Evolutionary conservation across 2,797 vertebrate genomes (phyloP).

Genomic region (Phataginus tricuspis): DNA sequence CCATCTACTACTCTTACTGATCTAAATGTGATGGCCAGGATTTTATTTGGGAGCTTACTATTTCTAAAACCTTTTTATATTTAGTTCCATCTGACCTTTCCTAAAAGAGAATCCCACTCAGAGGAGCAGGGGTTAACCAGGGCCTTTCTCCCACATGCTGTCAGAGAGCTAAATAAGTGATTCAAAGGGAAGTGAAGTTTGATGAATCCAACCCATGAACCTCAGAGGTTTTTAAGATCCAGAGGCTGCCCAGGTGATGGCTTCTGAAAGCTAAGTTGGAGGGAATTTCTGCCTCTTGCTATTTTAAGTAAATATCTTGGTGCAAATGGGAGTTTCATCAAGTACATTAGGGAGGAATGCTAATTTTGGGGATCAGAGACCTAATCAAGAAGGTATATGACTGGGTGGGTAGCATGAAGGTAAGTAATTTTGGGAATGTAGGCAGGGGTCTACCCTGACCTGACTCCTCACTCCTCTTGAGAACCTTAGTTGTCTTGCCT

Average conservation of each 20-base stretch:
- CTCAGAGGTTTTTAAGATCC: not conserved
- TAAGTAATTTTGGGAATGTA: not conserved
- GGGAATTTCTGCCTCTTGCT: not conserved
- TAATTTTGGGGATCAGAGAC: not conserved
- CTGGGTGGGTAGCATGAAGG: not conserved
- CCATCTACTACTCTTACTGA: not conserved
- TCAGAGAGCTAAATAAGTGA: not conserved
- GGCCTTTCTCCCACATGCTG: not conserved
- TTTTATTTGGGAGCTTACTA: not conserved
- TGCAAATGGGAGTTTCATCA: not conserved
- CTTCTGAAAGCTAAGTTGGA: not conserved
- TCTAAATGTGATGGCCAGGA: not conserved
- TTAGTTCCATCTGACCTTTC: not conserved
- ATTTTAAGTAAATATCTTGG: not conserved
- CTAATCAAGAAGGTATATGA: not conserved
- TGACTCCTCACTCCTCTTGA: not conserved
- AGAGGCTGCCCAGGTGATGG: not conserved
- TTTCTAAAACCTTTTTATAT: not conserved
- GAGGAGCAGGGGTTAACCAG: not conserved
- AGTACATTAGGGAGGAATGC: not conserved
- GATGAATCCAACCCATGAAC: not conserved
- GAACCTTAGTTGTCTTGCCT: not conserved
- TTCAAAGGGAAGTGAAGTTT: not conserved
- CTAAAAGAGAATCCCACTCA: not conserved
- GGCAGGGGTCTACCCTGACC: not conserved